Evolutionary conservation across 2,113 vertebrate species (phyloP), one percentile per base, ranked within the genome.

Genomic region (Carollia perspicillata): DNA sequence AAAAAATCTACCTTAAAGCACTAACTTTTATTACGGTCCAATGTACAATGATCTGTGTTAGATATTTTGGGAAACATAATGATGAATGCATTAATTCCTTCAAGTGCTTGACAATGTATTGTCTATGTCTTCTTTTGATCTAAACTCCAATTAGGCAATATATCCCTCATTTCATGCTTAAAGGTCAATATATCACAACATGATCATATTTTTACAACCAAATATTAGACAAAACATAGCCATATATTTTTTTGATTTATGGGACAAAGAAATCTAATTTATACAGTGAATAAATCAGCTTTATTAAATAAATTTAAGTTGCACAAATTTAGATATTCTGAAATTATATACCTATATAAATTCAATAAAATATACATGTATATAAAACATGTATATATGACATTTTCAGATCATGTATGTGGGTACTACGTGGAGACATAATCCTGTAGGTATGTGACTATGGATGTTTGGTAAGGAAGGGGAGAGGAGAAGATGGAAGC

Each of bases 1-100:
- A 96, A 96, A 84, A 96, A 84, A 51, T 47, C 1, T 23, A 83
- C 49, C 20, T 83, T 94, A 83, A 94, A 53, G 7, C 17, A 92
- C 6, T 86, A 88, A 40, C 26, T 44, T 91, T 58, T 79, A 75
- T 85, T 89, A 93, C 60, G 18, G 10, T 86, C 13, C 26, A 87
- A 12, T 89, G 47, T 58, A 22, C 35, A 78, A 89, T 55, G 18
- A 8, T 80, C 49, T 74, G 2, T 84, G 30, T 11, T 84, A 72
- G 12, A n/a, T 88, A 14, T 78, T 80, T 63, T 42, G 8, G 47
- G 7, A 2, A 78, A 63, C 79, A 66, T 1, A 37, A 7, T 95
- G 26, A 78, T 74, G 35, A 65, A 28, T 72, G 51, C 26, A 71
- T n/a, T 77, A 35, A 68, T 95, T 6, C 30, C 10, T 9, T 83